Evolutionary conservation across 2,888 invertebrate genomes (phyloP), one percentile per base, ranked within the genome.

Genomic region (Drosophila ezoana): DNA sequence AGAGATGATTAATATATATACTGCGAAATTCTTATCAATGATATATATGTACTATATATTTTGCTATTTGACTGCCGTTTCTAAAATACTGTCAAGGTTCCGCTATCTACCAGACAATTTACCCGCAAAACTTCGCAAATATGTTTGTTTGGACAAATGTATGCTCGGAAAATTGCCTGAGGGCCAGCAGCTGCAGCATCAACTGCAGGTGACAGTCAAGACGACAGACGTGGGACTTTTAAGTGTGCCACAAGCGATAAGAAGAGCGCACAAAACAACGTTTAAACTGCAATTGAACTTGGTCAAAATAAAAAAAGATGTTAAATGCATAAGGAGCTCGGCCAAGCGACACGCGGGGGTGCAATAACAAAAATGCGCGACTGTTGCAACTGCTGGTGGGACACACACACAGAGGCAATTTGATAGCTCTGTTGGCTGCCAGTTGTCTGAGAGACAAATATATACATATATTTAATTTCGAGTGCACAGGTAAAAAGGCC

Each of bases 201-300:
- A 13, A 14, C 38, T 9, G 13, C 38, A 35, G 28, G 4, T 44
- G 28, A 16, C n/a, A 41, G 41, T 23, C 41, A 4, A 28, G 32
- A 10, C 43, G 18, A 9, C 14, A 45, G 18, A 32, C 28, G 45
- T 32, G 32, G 32, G 53, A 62, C 37, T 23, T 32, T 40, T 41
- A 40, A 14, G 52, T 47, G 13, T n/a, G 5, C 28, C 45, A 63
- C 40, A 47, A 52, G 45, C 63, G 53, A 38, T 18, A 61, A 52
- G 23, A 43, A 52, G 14, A 20, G 23, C 6, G 58, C 67, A 43
- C 59, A 62, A 38, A 64, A 52, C 43, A 40, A 56, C 64, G 44
- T 67, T 77, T 65, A 53, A 60, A 45, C 61, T 77, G 67, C 77
- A 77, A 62, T 77, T 67, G 62, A 64, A 66, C 44, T 47, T 43